These are phyloP conservation scores for Leptinotarsa haldemani DNA, from an alignment of 2,888 invertebrate genomes.

Conservation along the genomic window DNA sequence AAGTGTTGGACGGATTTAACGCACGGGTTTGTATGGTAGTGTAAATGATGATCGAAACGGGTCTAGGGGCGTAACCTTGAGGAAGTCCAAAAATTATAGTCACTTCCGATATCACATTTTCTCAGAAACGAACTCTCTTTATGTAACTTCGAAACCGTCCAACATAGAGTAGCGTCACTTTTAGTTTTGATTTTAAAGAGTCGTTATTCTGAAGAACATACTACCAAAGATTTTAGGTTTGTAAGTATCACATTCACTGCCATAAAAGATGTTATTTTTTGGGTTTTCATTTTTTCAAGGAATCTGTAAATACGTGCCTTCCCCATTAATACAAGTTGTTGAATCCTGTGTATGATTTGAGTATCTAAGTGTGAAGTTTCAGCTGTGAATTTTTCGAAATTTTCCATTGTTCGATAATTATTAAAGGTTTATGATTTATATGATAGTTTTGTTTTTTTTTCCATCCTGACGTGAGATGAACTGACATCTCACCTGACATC, in stretches of 20 bases:
- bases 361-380: neutral
- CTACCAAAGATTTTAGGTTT: conserved; percentile 36
- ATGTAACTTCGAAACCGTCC: neutral
- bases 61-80: neutral
- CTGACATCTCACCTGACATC: no score
- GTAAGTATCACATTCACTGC: conserved; percentile 31
- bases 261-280: conserved; percentile 29
- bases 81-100: neutral
- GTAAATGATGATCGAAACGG: neutral
- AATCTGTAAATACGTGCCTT: conserved; percentile 43
- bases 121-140: neutral
- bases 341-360: conserved; percentile 9
- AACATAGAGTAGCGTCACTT: neutral
- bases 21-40: neutral
- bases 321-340: conserved; percentile 27
- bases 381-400: neutral
- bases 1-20: neutral
- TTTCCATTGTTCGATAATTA: conserved; percentile 13
- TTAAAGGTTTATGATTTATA: conserved; percentile 19
- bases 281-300: conserved; percentile 18
- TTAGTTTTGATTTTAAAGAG: conserved; percentile 3
- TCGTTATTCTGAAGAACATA: conserved; percentile 9
- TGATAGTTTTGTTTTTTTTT: neutral
- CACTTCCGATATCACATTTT: neutral
- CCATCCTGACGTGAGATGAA: neutral